A percentile compares a stretch with the other conserved stretches of the same genome.
These are phyloP conservation scores for Strigamia maritima DNA, from an alignment of 2,888 invertebrate genomes.

Conservation along the genomic window DNA sequence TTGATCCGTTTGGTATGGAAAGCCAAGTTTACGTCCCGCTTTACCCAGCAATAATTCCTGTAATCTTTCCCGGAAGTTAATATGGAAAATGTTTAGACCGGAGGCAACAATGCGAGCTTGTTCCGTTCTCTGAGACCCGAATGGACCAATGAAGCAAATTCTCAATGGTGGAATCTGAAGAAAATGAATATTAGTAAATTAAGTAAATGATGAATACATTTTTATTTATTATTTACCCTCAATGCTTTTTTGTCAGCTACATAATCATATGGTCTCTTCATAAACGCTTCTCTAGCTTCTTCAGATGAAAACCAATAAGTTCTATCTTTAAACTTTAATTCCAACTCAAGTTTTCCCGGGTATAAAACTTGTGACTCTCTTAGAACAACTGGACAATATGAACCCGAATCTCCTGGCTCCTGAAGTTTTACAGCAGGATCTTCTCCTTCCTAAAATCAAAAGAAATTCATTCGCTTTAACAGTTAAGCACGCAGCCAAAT, in stretches of 20 bases:
- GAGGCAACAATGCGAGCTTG: conserved; percentile 6
- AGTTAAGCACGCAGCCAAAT: too few relatives aligned
- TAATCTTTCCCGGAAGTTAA: conserved; percentile 20
- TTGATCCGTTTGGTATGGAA: conserved; percentile 35
- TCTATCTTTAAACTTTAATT: conserved; percentile 28
- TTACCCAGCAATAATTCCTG: conserved; percentile 21
- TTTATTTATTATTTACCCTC: too few relatives aligned
- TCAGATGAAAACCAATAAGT: neutral
- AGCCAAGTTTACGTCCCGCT: conserved; percentile 5
- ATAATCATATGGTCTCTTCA: neutral
- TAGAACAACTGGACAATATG: conserved; percentile 14
- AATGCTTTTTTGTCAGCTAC: neutral
- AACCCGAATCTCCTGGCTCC: neutral
- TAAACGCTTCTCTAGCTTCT: neutral
- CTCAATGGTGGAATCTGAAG: conserved; percentile 25
- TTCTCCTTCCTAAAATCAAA: neutral
- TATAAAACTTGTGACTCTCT: neutral
- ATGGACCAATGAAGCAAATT: neutral
- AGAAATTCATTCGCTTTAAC: too few relatives aligned
- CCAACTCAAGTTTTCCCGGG: neutral
- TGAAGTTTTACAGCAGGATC: neutral
- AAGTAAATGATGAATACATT: too few relatives aligned
- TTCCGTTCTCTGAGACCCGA: conserved; percentile 9
- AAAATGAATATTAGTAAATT: too few relatives aligned
- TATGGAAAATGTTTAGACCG: conserved; percentile 24